Evolutionary conservation across 2,888 invertebrate species (phyloP).

Genomic region (Lasioglossum malachurum): DNA sequence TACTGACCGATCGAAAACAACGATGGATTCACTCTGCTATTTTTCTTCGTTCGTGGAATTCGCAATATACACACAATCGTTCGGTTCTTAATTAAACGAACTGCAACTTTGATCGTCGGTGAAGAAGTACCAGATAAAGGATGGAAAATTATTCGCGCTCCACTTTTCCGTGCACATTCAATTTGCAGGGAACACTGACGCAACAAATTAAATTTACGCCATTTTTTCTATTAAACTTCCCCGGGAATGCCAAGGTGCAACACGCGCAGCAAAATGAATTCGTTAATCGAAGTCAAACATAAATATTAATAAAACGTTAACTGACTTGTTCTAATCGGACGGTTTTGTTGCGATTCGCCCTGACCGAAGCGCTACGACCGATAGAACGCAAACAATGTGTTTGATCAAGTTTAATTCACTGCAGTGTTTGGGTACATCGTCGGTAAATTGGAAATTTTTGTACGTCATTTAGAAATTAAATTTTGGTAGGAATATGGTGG

Average conservation of each 20-base stretch:
- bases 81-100: background rate
- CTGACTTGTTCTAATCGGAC: background rate
- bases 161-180: background rate
- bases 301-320: background rate
- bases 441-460: background rate
- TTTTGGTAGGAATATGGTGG: background rate
- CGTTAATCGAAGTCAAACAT: background rate
- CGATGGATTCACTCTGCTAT: background rate
- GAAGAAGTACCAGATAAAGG: background rate
- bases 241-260: background rate
- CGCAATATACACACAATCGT: background rate
- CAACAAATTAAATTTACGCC: background rate
- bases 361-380: background rate
- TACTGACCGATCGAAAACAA: constrained; percentile 11
- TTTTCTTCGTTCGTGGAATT: background rate
- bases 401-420: background rate
- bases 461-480: background rate
- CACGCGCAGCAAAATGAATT: background rate
- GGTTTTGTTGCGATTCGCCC: background rate
- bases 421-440: background rate
- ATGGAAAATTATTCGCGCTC: background rate
- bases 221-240: background rate
- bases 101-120: background rate
- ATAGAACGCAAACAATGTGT: background rate
- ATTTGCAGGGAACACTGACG: background rate